Evolutionary conservation across 2,888 invertebrate species (phyloP), one percentile per base, ranked within the genome.

Genomic region (Drosophila neonasuta): DNA sequence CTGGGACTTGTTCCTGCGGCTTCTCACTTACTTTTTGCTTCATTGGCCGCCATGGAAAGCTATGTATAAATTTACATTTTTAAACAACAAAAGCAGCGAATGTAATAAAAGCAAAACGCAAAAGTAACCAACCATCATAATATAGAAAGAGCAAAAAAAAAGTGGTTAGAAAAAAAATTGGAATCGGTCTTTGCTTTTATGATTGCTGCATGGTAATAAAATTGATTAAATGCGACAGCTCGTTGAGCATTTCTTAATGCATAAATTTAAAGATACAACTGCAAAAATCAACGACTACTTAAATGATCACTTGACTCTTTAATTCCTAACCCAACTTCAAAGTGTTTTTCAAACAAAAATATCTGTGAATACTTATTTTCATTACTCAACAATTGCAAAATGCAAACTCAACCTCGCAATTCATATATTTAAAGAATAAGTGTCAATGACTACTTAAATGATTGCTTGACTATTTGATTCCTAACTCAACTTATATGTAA

Each of bases 181-280:
- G 30, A 54, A 51, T 63, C 46, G 59, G 36, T 68, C 54, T 4
- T 0, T 74, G 80, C 74, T 68, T 73, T 75, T 75, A 75, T 71
- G 70, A 78, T 70, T 70, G 72, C 79, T 63, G 76, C 66, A 57
- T 60, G 61, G 83, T 79, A 85, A 88, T 89, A 89, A 89, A 88
- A 85, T 87, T 89, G 88, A 88, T 89, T 88, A 87, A 88, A 86
- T 86, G 81, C 83, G 77, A 74, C 71, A 81, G 71, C 75, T 68
- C 59, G 46, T 48, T 46, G 74, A 77, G 78, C 75, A 61, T 41
- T 69, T 54, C 77, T 77, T 78, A 73, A 80, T 80, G 83, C 74
- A 87, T 87, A 87, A 87, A 87, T 86, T 87, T 81, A 58, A 71
- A 71, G 71, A n/a, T 5, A 7, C 7, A 24, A 44, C 44, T 45